Conservation (phyloP, 2,888 invertebrate genomes). For the Trichogramma dendrolimi region DNA sequence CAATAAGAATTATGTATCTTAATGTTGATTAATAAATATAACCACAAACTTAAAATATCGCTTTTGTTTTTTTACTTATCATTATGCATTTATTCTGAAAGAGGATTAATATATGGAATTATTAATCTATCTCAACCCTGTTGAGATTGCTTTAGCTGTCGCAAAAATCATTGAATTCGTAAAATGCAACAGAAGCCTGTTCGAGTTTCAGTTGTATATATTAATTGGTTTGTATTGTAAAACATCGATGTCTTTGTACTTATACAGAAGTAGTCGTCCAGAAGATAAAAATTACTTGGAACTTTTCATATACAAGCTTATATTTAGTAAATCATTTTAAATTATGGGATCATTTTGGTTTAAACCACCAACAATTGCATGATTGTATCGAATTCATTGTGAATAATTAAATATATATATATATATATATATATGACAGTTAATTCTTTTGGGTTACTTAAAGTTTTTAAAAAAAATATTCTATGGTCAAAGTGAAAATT, state of each 20-base stretch:
- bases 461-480: background rate
- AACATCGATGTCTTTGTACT: background rate
- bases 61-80: background rate
- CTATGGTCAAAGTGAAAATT: background rate
- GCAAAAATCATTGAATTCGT: too few relatives aligned
- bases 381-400: too few relatives aligned
- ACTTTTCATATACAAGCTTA: slow-evolving; percentile 26
- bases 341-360: background rate
- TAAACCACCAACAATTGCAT: too few relatives aligned
- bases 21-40: slow-evolving; percentile 14
- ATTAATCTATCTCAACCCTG: too few relatives aligned
- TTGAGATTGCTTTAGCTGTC: too few relatives aligned
- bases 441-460: background rate
- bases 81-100: background rate
- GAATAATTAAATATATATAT: too few relatives aligned
- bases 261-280: background rate
- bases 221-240: background rate
- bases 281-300: background rate
- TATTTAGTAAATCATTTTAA: slow-evolving; percentile 24
- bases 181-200: too few relatives aligned
- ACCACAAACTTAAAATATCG: background rate
- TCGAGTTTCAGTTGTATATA: background rate
- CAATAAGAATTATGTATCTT: too few relatives aligned
- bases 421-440: too few relatives aligned
- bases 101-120: background rate